phyloP scores from a whole-genome alignment of 2,113 vertebrate species.

The Tapirus terrestris region DNA sequence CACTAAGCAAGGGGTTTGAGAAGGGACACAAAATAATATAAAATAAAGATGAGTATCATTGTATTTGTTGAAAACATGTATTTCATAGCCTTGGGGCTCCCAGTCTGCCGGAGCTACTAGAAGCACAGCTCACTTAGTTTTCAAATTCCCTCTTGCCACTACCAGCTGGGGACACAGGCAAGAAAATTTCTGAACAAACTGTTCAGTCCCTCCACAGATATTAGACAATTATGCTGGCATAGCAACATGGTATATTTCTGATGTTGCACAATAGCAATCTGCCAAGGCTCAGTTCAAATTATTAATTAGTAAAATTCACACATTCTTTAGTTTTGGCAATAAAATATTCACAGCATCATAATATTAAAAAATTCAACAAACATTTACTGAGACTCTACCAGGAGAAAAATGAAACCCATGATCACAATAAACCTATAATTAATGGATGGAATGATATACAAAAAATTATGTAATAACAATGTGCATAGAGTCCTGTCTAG shows the following conservation, averaged over 20 bases:
- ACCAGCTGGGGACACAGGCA: constrained; percentile 53
- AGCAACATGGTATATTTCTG: constrained; percentile 38
- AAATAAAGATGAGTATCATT: not conserved
- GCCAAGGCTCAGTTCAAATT: constrained; percentile 10
- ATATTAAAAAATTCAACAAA: constrained; percentile 58
- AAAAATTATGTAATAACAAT: not conserved
- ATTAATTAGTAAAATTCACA: constrained; percentile 65
- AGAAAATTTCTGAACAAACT: constrained; percentile 61
- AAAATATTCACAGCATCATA: constrained; percentile 59
- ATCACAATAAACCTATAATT: constrained; percentile 7
- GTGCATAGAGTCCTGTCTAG: not conserved
- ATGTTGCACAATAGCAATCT: constrained; percentile 6
- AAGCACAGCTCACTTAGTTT: not conserved
- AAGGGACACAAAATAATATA: not conserved
- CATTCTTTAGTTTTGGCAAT: constrained; percentile 64
- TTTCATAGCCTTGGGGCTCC: not conserved
- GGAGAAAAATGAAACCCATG: constrained; percentile 38
- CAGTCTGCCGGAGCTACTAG: not conserved
- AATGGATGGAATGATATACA: not conserved
- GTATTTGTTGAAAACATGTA: not conserved
- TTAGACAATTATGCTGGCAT: constrained; percentile 33
- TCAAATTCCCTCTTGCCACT: constrained; percentile 39
- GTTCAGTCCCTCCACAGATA: constrained; percentile 48
- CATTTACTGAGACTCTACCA: not conserved
- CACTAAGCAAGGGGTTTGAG: not conserved